Conservation (phyloP, 2,113 vertebrate genomes). For the Pachypanchax playfairii region DNA sequence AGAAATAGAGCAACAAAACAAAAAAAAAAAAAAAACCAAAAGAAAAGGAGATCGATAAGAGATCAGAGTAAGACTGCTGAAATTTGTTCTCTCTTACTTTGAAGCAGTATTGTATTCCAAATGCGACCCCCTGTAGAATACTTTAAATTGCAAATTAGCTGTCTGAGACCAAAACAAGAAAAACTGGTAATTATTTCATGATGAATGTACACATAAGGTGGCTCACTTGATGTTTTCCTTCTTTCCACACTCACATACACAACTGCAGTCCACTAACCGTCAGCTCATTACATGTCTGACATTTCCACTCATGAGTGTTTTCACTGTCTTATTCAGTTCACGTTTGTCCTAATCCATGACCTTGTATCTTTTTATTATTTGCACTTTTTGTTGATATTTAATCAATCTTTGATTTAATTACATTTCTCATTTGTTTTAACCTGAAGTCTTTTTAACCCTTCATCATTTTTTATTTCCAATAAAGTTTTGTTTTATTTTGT, state of each 20-base stretch:
- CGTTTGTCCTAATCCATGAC: too few relatives aligned
- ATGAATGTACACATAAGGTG: constrained; percentile 38
- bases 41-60: constrained; percentile 29
- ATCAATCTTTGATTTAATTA: constrained; percentile 7
- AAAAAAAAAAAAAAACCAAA: not conserved
- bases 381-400: not conserved
- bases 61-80: constrained; percentile 36
- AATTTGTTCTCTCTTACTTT: constrained; percentile 26
- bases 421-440: not conserved
- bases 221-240: constrained; percentile 9
- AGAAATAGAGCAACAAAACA: constrained; percentile 1
- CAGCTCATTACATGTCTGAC: not conserved
- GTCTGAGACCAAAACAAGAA: constrained; percentile 31
- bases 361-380: not conserved
- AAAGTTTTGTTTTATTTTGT: not conserved
- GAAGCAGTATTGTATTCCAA: constrained; percentile 32
- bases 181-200: constrained; percentile 41
- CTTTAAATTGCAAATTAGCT: constrained; percentile 49
- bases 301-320: not conserved
- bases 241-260: not conserved
- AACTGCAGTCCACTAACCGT: constrained; percentile 4
- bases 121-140: constrained; percentile 38
- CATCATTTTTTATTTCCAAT: not conserved
- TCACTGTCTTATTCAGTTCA: too few relatives aligned
- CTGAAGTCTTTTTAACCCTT: not conserved